Evolutionary conservation across 2,113 vertebrate species (phyloP).

Genomic region (Zingel zingel): DNA sequence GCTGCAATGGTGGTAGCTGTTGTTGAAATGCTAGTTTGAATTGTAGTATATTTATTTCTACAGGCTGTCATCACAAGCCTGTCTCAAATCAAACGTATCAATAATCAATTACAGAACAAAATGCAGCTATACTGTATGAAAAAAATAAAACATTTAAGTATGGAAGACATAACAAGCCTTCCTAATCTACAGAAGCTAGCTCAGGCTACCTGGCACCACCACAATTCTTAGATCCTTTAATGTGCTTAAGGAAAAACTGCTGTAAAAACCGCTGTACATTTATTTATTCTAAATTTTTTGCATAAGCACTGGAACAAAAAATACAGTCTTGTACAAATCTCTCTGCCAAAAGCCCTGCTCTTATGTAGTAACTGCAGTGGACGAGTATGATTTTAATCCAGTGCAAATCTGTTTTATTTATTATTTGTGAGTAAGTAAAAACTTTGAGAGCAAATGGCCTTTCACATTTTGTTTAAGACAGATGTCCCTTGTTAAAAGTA

Average conservation of each 20-base stretch:
- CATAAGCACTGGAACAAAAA: slow-evolving; percentile 55
- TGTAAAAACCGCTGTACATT: slow-evolving; percentile 53
- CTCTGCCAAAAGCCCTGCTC: slow-evolving; percentile 44
- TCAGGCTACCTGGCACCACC: slow-evolving; percentile 55
- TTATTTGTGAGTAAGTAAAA: slow-evolving; percentile 46
- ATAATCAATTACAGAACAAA: slow-evolving; percentile 50
- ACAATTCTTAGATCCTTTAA: slow-evolving; percentile 13
- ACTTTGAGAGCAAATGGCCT: slow-evolving; percentile 20
- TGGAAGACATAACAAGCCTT: slow-evolving; percentile 40
- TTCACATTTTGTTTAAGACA: slow-evolving; percentile 53
- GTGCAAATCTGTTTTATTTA: slow-evolving; percentile 63
- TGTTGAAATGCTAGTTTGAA: slow-evolving; percentile 29
- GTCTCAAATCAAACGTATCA: slow-evolving; percentile 57
- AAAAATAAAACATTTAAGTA: slow-evolving; percentile 4
- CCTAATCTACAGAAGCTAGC: slow-evolving; percentile 43
- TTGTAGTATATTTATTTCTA: slow-evolving; percentile 60
- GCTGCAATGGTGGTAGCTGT: slow-evolving; percentile 14
- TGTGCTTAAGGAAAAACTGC: slow-evolving; percentile 57
- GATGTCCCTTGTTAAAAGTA: slow-evolving; percentile 55
- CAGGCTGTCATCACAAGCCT: slow-evolving; percentile 24
- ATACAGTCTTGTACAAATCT: slow-evolving; percentile 27
- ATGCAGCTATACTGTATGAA: not conserved
- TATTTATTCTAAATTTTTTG: slow-evolving; percentile 64
- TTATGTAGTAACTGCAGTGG: slow-evolving; percentile 40
- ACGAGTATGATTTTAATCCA: slow-evolving; percentile 54